Evolutionary conservation across 2,797 vertebrate genomes (phyloP).

Genomic region (Hippoglossus hippoglossus): DNA sequence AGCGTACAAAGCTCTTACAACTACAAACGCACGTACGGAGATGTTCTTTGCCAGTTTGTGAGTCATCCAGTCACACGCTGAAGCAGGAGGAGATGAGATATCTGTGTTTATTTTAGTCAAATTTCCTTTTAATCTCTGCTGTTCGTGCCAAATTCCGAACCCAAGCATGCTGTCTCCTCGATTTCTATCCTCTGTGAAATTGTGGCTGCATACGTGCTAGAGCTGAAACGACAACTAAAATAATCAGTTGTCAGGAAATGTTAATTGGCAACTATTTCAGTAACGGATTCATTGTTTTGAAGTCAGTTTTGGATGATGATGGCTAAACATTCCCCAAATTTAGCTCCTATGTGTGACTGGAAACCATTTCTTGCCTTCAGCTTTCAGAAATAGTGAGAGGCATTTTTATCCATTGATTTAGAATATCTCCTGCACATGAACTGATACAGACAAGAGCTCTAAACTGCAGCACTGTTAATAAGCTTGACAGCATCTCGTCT

Average conservation of each 20-base stretch:
- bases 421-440: too few species aligned
- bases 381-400: too few species aligned
- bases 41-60: neutral
- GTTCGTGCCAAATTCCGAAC: neutral
- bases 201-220: neutral
- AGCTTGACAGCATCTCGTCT: neutral
- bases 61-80: neutral
- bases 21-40: neutral
- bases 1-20: neutral
- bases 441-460: too few species aligned
- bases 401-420: too few species aligned
- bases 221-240: neutral
- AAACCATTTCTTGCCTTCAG: too few species aligned
- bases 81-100: neutral
- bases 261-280: too few species aligned
- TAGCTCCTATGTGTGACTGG: too few species aligned
- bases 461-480: neutral
- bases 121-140: neutral
- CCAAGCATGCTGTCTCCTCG: neutral
- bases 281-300: too few species aligned
- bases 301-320: too few species aligned
- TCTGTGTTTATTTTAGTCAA: neutral
- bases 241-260: neutral
- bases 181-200: neutral
- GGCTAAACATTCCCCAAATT: too few species aligned